Conservation (phyloP, 2,888 invertebrate genomes). For the Macaria liturata region DNA sequence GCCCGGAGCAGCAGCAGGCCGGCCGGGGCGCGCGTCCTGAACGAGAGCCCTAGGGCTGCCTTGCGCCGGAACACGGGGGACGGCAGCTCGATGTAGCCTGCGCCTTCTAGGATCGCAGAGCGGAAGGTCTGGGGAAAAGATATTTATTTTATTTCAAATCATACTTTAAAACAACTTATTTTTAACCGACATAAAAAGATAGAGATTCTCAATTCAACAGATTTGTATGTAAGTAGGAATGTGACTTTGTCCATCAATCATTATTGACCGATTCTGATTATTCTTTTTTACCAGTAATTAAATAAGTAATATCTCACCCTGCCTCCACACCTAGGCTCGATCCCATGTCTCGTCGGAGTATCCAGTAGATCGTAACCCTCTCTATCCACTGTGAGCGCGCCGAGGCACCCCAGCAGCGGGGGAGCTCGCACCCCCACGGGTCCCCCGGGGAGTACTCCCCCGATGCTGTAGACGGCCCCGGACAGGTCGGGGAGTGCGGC, state of each 20-base stretch:
- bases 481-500: conserved; percentile 86
- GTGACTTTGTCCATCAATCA: too few species aligned
- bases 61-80: conserved; percentile 87
- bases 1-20: conserved; percentile 89
- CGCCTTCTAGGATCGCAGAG: conserved; percentile 90
- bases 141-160: too few species aligned
- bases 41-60: conserved; percentile 89
- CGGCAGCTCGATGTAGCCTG: conserved; percentile 90
- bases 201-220: too few species aligned
- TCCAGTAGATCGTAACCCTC: conserved; percentile 89
- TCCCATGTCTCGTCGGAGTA: conserved; percentile 86
- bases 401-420: conserved; percentile 92
- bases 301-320: conserved; percentile 72
- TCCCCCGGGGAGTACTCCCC: conserved; percentile 90
- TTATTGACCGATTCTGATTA: too few species aligned
- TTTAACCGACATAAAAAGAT: too few species aligned
- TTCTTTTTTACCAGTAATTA: too few species aligned
- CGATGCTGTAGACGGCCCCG: conserved; percentile 89
- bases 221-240: too few species aligned
- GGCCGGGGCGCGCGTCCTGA: conserved; percentile 86
- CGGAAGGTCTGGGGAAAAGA: conserved; percentile 74
- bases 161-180: too few species aligned
- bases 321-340: conserved; percentile 88
- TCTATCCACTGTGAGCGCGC: conserved; percentile 87
- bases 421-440: conserved; percentile 38